phyloP scores from a whole-genome alignment of 2,888 invertebrate species.

The Dryobotodes eremita region DNA sequence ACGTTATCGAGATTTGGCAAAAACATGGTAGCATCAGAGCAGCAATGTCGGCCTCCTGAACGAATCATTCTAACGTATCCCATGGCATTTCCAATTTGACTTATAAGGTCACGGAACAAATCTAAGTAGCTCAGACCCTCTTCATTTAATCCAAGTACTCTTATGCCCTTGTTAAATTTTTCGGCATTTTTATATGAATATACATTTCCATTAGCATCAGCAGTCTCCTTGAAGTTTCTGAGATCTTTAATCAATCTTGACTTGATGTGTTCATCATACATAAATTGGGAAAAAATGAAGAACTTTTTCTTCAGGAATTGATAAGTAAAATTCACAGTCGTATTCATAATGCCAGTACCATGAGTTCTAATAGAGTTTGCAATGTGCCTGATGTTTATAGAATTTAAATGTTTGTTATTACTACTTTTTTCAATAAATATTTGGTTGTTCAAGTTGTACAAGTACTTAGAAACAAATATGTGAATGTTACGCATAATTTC shows the following conservation, averaged over 20 bases:
- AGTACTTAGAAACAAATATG: constrained; percentile 97
- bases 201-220: constrained; percentile 92
- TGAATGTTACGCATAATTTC: constrained; percentile 99
- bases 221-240: constrained; percentile 95
- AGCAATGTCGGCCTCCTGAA: constrained; percentile 97
- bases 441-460: constrained; percentile 99
- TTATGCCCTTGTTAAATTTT: constrained; percentile 97
- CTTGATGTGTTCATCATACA: constrained; percentile 99
- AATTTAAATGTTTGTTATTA: constrained; percentile 98
- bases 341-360: constrained; percentile 98
- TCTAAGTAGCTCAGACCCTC: constrained; percentile 97
- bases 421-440: constrained; percentile 98
- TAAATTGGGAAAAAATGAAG: constrained; percentile 98
- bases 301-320: constrained; percentile 98
- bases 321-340: constrained; percentile 97
- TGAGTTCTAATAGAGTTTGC: constrained; percentile 99
- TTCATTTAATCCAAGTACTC: constrained; percentile 95
- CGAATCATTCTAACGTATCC: constrained; percentile 98
- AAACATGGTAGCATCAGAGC: constrained; percentile 97
- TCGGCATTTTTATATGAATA: constrained; percentile 98
- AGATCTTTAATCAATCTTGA: constrained; percentile 97
- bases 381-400: constrained; percentile 98
- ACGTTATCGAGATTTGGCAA: constrained; percentile 94
- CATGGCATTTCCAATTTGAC: constrained; percentile 98
- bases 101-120: constrained; percentile 97